Base-by-base conservation (phyloP, 2,797 vertebrate genomes). In the Glossophaga mutica region DNA sequence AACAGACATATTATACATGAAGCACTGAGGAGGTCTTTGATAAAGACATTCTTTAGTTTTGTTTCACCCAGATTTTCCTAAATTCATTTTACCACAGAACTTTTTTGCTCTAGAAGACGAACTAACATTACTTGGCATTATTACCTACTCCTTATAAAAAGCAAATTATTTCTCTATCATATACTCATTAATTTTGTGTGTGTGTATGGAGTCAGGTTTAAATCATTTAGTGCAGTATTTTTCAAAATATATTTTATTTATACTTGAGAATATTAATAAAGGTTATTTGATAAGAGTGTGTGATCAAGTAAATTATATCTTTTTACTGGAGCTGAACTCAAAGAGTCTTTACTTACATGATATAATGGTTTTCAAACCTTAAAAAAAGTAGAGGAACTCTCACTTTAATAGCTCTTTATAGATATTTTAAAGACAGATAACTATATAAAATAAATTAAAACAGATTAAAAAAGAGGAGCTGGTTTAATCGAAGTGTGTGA, bases 361-460 rank as follows among this genome's bases (percentile, higher is more conserved):
- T 52, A 65, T 55, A 71, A 14, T 95, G 57, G 9, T 67, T 94
- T 94, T 73, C 67, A 94, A 50, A 52, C 77, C 65, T 91, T 89
- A 52, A 15, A 48, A 65, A 39, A 94, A 87, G 19, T 59, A 57
- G n/a, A 48, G 22, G 39, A 95, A 55, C 4, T 7, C 52, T 95
- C 87, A 82, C 14, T 91, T 94, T 92, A 79, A 84, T 82, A 62
- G 32, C 91, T 93, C n/a, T 81, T 90, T 87, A 42, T 77, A 26
- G 81, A 37, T 85, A 94, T 89, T 96, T 95, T 92, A 26, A 91
- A 94, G 76, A 37, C 44, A 95, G 65, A 12, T 73, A 87, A 94
- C 59, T 94, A 48, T 42, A 48, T 92, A 87, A 95, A 90, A 73
- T 22, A 89, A 21, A 95, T 68, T 59, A 84, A 90, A 87, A 18